Evolutionary conservation across 2,888 invertebrate species (phyloP).

Genomic region (Bedellia somnulentella): DNA sequence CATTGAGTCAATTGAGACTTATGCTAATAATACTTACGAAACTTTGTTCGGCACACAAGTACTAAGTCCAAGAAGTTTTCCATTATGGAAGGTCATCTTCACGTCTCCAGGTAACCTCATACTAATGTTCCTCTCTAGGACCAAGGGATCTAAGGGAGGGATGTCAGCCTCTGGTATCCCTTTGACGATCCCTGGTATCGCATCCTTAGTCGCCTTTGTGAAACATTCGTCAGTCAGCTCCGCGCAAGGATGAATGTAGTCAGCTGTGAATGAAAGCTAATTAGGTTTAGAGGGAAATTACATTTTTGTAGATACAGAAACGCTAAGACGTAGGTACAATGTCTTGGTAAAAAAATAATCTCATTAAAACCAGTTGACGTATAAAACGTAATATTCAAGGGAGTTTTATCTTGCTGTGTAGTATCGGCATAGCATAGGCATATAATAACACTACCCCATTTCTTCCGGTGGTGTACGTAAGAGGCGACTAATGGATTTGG

Average conservation of each 20-base stretch:
- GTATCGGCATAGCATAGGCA: too few species aligned
- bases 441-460: too few species aligned
- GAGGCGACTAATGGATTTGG: too few species aligned
- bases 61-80: constrained; percentile 34
- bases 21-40: constrained; percentile 52
- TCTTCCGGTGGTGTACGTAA: too few species aligned
- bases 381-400: too few species aligned
- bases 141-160: constrained; percentile 35
- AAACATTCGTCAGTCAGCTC: constrained; percentile 46
- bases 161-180: constrained; percentile 46
- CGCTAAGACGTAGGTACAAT: too few species aligned
- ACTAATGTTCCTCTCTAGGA: constrained; percentile 40
- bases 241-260: constrained; percentile 45
- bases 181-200: constrained; percentile 42
- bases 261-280: too few species aligned
- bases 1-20: too few species aligned
- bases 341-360: too few species aligned
- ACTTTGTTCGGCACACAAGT: constrained; percentile 45
- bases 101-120: constrained; percentile 44
- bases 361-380: too few species aligned
- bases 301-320: constrained; percentile 4
- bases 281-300: constrained; percentile 5
- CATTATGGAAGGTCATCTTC: constrained; percentile 49
- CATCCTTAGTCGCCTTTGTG: constrained; percentile 43
- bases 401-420: too few species aligned